A percentile compares a stretch with the other conserved stretches of the same genome.
These are phyloP conservation scores for Crotalus horridus DNA, from an alignment of 2,113 vertebrate species.

Conservation along the genomic window DNA sequence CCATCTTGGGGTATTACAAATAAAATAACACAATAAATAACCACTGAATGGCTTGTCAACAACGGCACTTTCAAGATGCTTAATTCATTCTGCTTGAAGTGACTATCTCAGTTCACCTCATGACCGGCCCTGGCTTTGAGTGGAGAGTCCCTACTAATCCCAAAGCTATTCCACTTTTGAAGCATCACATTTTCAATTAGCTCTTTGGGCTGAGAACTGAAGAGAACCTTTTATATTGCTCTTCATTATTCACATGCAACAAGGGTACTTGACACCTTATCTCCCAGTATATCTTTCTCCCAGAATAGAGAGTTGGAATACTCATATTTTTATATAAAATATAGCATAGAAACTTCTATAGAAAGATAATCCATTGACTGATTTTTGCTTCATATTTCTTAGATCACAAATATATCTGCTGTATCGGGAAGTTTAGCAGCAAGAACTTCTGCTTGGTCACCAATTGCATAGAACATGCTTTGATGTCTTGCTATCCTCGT, in stretches of 20 bases:
- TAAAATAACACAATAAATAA: neutral
- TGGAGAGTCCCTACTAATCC: neutral
- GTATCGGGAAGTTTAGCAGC: fast-evolving
- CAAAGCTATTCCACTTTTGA: neutral
- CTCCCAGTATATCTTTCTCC: neutral
- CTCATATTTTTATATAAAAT: neutral
- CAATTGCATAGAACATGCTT: constrained; percentile 70
- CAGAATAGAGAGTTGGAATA: neutral
- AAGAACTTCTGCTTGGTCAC: constrained; percentile 64
- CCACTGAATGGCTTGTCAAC: too few relatives aligned
- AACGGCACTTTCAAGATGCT: neutral
- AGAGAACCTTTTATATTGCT: neutral
- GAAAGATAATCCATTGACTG: neutral
- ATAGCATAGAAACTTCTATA: neutral
- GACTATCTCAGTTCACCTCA: neutral
- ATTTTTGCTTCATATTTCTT: neutral
- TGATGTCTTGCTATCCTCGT: constrained; percentile 64
- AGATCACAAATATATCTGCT: neutral
- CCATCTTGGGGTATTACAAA: neutral
- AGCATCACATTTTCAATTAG: neutral
- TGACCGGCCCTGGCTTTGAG: neutral
- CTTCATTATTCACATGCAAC: neutral
- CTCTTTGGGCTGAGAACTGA: neutral
- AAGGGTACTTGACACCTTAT: neutral
- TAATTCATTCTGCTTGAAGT: neutral